Evolutionary conservation across 2,888 invertebrate genomes (phyloP).

Genomic region (Myopa tessellatipennis): DNA sequence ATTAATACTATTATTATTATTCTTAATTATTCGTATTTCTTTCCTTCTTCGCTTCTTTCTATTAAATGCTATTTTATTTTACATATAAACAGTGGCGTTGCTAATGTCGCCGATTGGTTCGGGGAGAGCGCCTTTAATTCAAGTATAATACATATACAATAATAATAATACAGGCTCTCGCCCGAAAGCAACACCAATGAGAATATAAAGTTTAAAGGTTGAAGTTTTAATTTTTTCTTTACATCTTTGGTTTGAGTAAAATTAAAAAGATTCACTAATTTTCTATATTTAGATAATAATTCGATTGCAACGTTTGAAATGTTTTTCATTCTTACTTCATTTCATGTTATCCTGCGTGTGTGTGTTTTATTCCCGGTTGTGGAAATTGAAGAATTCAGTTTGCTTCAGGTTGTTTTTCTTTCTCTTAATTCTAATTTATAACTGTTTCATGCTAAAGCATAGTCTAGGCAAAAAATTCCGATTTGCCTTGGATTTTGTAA

Average conservation of each 20-base stretch:
- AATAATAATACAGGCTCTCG: too few relatives aligned
- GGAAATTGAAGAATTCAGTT: constrained; percentile 15
- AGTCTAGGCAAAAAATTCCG: constrained; percentile 86
- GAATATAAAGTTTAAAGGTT: too few relatives aligned
- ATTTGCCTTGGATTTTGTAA: constrained; percentile 87
- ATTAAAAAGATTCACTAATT: constrained; percentile 1
- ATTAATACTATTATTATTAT: constrained; percentile 24
- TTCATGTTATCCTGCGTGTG: constrained; percentile 39
- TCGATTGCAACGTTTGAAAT: constrained; percentile 51
- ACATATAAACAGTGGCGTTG: too few relatives aligned
- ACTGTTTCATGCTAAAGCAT: constrained; percentile 23
- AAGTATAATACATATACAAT: too few relatives aligned
- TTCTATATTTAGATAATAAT: constrained; percentile 46
- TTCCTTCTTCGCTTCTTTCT: too few relatives aligned
- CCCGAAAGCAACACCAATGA: too few relatives aligned
- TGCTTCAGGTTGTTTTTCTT: constrained; percentile 18
- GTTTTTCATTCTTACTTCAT: too few relatives aligned
- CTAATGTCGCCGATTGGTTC: too few relatives aligned
- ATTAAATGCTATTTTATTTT: too few relatives aligned
- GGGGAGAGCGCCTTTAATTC: too few relatives aligned
- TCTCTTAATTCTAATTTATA: constrained; percentile 14
- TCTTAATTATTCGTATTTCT: neutral
- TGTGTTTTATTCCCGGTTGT: constrained; percentile 42
- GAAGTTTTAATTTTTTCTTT: too few relatives aligned
- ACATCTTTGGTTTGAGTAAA: too few relatives aligned